Percentiles rank a stretch among this genome's conserved stretches.
Conservation (phyloP, 2,113 vertebrate genomes). For the Marmota monax region DNA sequence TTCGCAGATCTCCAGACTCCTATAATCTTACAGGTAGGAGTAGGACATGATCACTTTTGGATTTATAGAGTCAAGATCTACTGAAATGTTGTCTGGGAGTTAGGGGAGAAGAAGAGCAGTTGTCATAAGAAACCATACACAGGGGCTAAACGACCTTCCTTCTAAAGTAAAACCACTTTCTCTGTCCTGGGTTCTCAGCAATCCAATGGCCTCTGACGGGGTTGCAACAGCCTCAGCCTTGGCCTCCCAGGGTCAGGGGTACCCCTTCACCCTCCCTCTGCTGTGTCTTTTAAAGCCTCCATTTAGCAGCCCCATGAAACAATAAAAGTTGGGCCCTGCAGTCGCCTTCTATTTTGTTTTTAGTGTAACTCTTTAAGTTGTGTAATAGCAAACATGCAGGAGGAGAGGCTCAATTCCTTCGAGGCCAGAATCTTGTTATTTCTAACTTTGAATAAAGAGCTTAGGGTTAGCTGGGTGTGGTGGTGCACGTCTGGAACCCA, state of each 20-base stretch:
- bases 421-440: neutral
- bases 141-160: neutral
- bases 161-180: neutral
- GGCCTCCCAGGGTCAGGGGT: no score
- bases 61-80: neutral
- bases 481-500: no score
- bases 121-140: neutral
- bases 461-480: neutral
- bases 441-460: slow-evolving; percentile 11
- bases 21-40: neutral
- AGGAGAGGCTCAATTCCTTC: neutral
- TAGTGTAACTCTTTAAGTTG: neutral
- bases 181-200: neutral
- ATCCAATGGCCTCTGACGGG: neutral
- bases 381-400: neutral
- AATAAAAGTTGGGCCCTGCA: neutral
- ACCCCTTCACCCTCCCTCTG: neutral
- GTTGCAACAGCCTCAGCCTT: neutral
- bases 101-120: neutral
- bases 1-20: neutral
- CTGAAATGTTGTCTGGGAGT: neutral
- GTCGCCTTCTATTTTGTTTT: neutral
- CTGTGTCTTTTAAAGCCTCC: neutral
- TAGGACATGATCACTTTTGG: neutral
- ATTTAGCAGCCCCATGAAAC: neutral